Conservation (phyloP, 2,888 invertebrate genomes). For the Hemithea aestivaria region DNA sequence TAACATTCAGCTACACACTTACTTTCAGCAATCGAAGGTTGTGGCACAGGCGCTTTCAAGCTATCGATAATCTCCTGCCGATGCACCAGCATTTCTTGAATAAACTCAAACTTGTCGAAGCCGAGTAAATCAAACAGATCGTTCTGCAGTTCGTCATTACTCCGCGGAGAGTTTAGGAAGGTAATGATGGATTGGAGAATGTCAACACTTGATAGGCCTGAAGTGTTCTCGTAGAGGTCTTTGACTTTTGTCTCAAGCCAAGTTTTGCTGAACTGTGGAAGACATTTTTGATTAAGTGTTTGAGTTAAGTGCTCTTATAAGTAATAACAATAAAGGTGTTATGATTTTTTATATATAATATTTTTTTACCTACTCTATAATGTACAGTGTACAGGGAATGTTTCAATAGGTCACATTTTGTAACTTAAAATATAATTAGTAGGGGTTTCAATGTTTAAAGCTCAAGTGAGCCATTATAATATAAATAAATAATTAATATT, state of each 20-base stretch:
- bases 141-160: slow-evolving; percentile 85
- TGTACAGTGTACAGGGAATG: too few species aligned
- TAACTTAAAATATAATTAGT: too few species aligned
- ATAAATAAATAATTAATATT: too few species aligned
- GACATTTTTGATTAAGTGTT: slow-evolving; percentile 1
- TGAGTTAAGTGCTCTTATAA: too few species aligned
- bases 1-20: too few species aligned
- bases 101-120: slow-evolving; percentile 89
- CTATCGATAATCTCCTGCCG: slow-evolving; percentile 76
- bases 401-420: too few species aligned
- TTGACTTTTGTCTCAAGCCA: slow-evolving; percentile 78
- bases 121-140: slow-evolving; percentile 94
- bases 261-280: slow-evolving; percentile 73
- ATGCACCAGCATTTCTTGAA: slow-evolving; percentile 82
- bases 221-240: slow-evolving; percentile 61
- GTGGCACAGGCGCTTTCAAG: slow-evolving; percentile 40
- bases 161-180: slow-evolving; percentile 80
- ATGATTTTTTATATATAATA: too few species aligned
- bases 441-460: too few species aligned
- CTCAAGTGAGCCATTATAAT: too few species aligned
- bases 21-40: slow-evolving; percentile 61
- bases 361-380: too few species aligned
- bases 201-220: slow-evolving; percentile 77
- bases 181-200: slow-evolving; percentile 79
- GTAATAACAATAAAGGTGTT: too few species aligned